Evolutionary conservation across 2,888 invertebrate genomes (phyloP).

Genomic region (Crocallis elinguaria): DNA sequence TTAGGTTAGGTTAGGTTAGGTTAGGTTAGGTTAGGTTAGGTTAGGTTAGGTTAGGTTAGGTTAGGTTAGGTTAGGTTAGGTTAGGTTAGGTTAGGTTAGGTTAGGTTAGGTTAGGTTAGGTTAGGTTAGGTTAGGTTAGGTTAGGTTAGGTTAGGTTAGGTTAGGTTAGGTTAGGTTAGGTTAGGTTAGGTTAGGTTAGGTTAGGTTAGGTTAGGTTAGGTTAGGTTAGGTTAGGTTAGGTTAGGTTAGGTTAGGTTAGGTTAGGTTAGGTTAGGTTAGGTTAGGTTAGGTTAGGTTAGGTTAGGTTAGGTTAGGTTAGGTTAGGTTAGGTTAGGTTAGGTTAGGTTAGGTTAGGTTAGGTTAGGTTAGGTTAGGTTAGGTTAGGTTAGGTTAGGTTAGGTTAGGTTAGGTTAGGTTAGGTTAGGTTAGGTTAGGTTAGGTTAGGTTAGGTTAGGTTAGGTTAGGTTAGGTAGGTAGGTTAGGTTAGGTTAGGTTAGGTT

Average conservation of each 20-base stretch:
- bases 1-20: not conserved
- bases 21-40: not conserved
- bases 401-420: constrained; percentile 34
- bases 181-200: constrained; percentile 37
- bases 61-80: constrained; percentile 42
- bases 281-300: constrained; percentile 34
- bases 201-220: constrained; percentile 35
- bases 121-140: constrained; percentile 40
- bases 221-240: constrained; percentile 37
- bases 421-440: constrained; percentile 29
- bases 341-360: constrained; percentile 34
- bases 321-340: constrained; percentile 33
- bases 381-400: constrained; percentile 36
- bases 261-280: constrained; percentile 40
- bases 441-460: constrained; percentile 25
- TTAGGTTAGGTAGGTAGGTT: constrained; percentile 30
- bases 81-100: constrained; percentile 40
- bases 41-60: constrained; percentile 20
- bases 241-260: constrained; percentile 39
- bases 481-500: constrained; percentile 32
- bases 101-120: constrained; percentile 38
- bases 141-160: constrained; percentile 43
- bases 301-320: constrained; percentile 34
- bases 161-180: constrained; percentile 43
- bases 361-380: constrained; percentile 36